A percentile compares a stretch with the other conserved stretches of the same genome.
Conservation (phyloP, 1,140 invertebrate genomes). For the Archivesica marissinica region DNA sequence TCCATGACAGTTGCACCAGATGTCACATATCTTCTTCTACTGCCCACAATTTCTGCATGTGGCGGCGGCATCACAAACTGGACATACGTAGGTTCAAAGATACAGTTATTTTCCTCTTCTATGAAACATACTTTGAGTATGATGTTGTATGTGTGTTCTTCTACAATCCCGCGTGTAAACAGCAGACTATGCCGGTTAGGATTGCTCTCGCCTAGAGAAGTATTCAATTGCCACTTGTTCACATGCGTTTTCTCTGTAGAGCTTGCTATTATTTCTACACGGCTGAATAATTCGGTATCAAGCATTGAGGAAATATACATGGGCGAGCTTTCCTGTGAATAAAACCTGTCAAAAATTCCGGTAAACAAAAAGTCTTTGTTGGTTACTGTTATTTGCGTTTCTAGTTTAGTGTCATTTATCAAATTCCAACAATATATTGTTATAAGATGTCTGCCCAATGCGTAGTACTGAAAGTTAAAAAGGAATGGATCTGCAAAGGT, state of each 20-base stretch:
- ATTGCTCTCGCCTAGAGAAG: not conserved
- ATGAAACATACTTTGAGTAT: slow-evolving; percentile 1
- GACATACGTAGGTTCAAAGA: slow-evolving; percentile 50
- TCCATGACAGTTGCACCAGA: slow-evolving; percentile 13
- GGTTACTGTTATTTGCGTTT: slow-evolving; percentile 11
- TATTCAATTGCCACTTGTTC: slow-evolving; percentile 12
- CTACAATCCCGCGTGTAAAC: slow-evolving; percentile 26
- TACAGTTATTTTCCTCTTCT: slow-evolving; percentile 27
- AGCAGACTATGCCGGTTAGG: slow-evolving; percentile 25
- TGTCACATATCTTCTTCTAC: slow-evolving; percentile 1
- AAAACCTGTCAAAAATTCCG: slow-evolving; percentile 53
- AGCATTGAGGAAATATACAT: slow-evolving; percentile 46
- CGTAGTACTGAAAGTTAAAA: slow-evolving; percentile 50
- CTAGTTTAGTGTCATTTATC: slow-evolving; percentile 22
- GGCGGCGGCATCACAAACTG: slow-evolving; percentile 42
- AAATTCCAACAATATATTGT: slow-evolving; percentile 40
- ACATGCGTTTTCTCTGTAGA: not conserved
- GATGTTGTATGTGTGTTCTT: not conserved
- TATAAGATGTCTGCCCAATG: slow-evolving; percentile 29
- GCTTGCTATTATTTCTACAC: slow-evolving; percentile 3
- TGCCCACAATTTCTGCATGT: slow-evolving; percentile 45
- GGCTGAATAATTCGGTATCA: slow-evolving; percentile 43
- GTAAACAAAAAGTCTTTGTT: slow-evolving; percentile 40
- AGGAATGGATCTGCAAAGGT: slow-evolving; percentile 14
- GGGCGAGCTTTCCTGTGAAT: slow-evolving; percentile 21